Percentiles rank a stretch among this genome's conserved stretches.
phyloP scores from a whole-genome alignment of 2,797 vertebrate species.

The Ptychobarbus kaznakovi region DNA sequence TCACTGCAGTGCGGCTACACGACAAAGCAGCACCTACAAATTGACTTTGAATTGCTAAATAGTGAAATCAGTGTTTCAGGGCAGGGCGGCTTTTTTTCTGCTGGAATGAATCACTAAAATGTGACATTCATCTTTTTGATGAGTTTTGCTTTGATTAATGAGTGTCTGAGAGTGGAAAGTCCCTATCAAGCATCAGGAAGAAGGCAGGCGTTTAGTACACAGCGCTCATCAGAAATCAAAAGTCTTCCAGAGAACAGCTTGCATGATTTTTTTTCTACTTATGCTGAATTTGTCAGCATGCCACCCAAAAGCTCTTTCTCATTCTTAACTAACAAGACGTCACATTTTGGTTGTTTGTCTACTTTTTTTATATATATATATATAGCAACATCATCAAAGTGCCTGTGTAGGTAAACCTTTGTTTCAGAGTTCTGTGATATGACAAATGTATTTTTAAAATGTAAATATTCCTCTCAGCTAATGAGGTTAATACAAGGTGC shows the following conservation, averaged over 20 bases:
- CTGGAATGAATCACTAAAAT: constrained; percentile 78
- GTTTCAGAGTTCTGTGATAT: background rate
- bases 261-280: constrained; percentile 21
- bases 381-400: background rate
- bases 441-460: background rate
- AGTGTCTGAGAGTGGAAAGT: constrained; percentile 77
- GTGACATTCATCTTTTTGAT: constrained; percentile 76
- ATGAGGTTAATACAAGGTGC: background rate
- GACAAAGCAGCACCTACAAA: constrained; percentile 76
- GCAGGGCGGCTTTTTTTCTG: constrained; percentile 57
- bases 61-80: constrained; percentile 77
- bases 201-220: constrained; percentile 47
- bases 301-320: background rate
- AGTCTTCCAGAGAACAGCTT: background rate
- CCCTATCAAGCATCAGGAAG: constrained; percentile 69
- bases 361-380: too few relatives aligned
- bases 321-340: background rate
- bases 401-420: background rate
- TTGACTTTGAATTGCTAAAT: constrained; percentile 75
- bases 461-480: background rate
- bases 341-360: background rate
- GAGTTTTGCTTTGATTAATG: constrained; percentile 80
- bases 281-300: constrained; percentile 19
- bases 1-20: constrained; percentile 68
- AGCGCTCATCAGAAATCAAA: constrained; percentile 44